Evolutionary conservation across 2,797 vertebrate genomes (phyloP), one percentile per base, ranked within the genome.

Genomic region (Brachyalestes nurse): DNA sequence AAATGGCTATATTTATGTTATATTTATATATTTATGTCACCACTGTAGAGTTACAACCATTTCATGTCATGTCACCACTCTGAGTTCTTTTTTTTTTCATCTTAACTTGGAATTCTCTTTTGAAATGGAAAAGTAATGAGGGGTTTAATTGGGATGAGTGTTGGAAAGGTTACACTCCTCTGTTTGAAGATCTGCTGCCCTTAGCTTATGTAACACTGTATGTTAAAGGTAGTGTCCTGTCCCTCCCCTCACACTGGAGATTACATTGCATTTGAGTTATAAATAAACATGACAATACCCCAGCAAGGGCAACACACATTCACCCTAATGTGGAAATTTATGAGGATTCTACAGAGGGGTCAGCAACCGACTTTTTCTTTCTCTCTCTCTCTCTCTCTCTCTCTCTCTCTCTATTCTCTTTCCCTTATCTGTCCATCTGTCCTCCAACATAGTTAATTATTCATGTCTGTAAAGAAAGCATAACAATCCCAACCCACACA

Each of bases 231-330:
- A 76, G 72, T 64, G 66, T 57, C 38, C 64, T 80, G 71, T 42
- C 47, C 71, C 64, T 61, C 62, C 17, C 62, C 55, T 17, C 14
- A 66, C 72, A 75, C 28, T 64, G 34, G 53, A 72, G 47, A 81
- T 77, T 55, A 71, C 67, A 73, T 76, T 82, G 69, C 74, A 67
- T 67, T 21, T 23, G 34, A 64, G 76, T 65, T 85, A 81, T 79
- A 82, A 85, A 88, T 85, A 86, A 19, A 67, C 77, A 85, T 53
- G 45, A 82, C 77, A 80, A 78, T 82, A 76, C 70, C 64, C 21
- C 28, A 75, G 40, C 49, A 19, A 72, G 62, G 65, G n/a, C 49
- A 49, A 23, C 19, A 67, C 67, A 49, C 65, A 65, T 40, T 72
- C 71, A 70, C 64, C 65, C 61, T 81, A 70, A 73, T 77, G 69